Evolutionary conservation across 2,888 invertebrate genomes (phyloP).

Genomic region (Eulithis testata): DNA sequence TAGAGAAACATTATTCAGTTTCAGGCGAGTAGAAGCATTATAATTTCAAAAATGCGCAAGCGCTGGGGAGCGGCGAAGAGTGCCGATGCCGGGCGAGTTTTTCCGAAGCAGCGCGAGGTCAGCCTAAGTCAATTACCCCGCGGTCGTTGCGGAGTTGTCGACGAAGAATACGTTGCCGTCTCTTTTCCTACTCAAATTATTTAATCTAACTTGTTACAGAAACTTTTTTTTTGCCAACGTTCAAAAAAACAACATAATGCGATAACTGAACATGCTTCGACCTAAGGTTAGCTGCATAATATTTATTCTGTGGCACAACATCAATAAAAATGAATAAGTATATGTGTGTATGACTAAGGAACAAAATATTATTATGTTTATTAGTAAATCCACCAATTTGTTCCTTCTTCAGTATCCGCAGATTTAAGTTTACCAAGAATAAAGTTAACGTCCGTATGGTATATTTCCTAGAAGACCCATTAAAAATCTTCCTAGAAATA

Average conservation of each 20-base stretch:
- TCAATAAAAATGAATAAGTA: too few relatives aligned
- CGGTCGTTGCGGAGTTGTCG: slow-evolving; percentile 55
- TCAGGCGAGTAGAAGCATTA: slow-evolving; percentile 10
- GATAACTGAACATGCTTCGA: too few relatives aligned
- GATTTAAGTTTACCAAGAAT: slow-evolving; percentile 22
- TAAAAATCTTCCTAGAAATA: slow-evolving; percentile 24
- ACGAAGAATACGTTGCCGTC: slow-evolving; percentile 39
- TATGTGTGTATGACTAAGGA: too few relatives aligned
- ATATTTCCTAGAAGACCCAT: slow-evolving; percentile 29
- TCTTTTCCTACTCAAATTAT: slow-evolving; percentile 12
- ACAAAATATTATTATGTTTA: too few relatives aligned
- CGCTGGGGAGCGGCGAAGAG: slow-evolving; percentile 50
- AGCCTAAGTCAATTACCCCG: slow-evolving; percentile 87
- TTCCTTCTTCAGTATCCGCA: not conserved
- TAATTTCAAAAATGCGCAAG: slow-evolving; percentile 41
- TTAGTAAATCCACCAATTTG: not conserved
- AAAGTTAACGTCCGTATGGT: slow-evolving; percentile 3
- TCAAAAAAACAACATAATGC: too few relatives aligned
- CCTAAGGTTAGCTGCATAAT: too few relatives aligned
- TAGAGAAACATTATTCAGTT: slow-evolving; percentile 16
- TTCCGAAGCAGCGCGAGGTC: slow-evolving; percentile 83
- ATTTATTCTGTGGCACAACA: too few relatives aligned
- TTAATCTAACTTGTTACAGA: not conserved
- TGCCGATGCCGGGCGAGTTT: slow-evolving; percentile 69
- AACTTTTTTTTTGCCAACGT: not conserved